Evolutionary conservation across 1,140 invertebrate genomes (phyloP).

Genomic region (Drosophila erecta): DNA sequence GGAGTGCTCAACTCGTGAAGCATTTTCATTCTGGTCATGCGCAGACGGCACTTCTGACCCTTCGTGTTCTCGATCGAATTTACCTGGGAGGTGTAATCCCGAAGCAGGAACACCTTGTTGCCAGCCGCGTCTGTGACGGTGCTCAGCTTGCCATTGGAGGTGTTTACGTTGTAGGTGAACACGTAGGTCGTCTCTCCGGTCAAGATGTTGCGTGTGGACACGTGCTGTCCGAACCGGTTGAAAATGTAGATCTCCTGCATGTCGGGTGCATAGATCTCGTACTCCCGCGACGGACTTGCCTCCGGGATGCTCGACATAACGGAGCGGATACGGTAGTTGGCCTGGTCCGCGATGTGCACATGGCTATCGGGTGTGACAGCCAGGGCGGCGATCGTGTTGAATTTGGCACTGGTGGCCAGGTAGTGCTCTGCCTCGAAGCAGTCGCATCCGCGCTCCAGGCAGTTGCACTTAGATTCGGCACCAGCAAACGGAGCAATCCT

Average conservation of each 20-base stretch:
- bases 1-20: conserved; percentile 94
- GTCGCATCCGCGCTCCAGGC: conserved; percentile 94
- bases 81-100: conserved; percentile 95
- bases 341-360: conserved; percentile 97
- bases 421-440: conserved; percentile 96
- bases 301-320: conserved; percentile 96
- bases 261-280: conserved; percentile 97
- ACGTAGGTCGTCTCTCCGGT: conserved; percentile 96
- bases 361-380: conserved; percentile 97
- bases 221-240: conserved; percentile 97
- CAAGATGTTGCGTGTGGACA: conserved; percentile 95
- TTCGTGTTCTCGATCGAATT: conserved; percentile 98
- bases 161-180: conserved; percentile 98
- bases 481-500: conserved; percentile 96
- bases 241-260: conserved; percentile 98
- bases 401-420: conserved; percentile 95
- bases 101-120: conserved; percentile 95
- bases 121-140: conserved; percentile 96
- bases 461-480: conserved; percentile 97
- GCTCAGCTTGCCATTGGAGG: conserved; percentile 96
- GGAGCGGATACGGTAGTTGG: conserved; percentile 95
- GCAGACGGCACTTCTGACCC: conserved; percentile 95
- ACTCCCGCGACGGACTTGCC: conserved; percentile 92
- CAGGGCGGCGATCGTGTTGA: conserved; percentile 97
- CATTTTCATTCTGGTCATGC: conserved; percentile 95